phyloP scores from a whole-genome alignment of 2,113 vertebrate genomes.

The Cololabis saira region DNA sequence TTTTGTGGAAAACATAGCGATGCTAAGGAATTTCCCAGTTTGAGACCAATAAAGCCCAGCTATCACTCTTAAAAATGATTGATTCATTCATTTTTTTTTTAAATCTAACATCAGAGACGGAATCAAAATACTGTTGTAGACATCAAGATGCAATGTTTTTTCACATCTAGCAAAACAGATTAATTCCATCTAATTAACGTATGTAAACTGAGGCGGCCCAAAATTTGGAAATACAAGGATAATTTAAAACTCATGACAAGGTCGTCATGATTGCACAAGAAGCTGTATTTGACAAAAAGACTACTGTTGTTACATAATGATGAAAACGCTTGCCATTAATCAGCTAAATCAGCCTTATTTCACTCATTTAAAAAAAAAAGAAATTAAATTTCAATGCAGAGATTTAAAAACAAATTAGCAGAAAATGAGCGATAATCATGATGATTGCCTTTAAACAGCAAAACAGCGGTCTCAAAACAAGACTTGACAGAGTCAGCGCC shows the following conservation, averaged over 20 bases:
- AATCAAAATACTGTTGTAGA: no score
- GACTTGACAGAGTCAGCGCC: not conserved
- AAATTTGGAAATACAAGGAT: constrained; percentile 38
- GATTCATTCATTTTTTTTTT: no score
- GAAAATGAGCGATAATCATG: constrained; percentile 55
- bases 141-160: no score
- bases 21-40: no score
- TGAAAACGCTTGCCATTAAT: constrained; percentile 27
- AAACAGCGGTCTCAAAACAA: constrained; percentile 31
- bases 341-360: constrained; percentile 26
- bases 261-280: constrained; percentile 41
- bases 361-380: constrained; percentile 11
- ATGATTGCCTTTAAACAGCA: constrained; percentile 42
- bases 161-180: no score
- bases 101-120: no score
- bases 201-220: not conserved
- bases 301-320: constrained; percentile 40
- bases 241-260: constrained; percentile 54
- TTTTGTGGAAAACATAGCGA: no score
- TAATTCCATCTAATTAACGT: no score
- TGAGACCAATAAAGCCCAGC: no score
- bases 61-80: no score
- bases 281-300: constrained; percentile 46
- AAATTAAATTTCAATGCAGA: constrained; percentile 46
- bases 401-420: constrained; percentile 55